Conservation (phyloP, 2,797 vertebrate genomes). For the Oreortyx pictus region DNA sequence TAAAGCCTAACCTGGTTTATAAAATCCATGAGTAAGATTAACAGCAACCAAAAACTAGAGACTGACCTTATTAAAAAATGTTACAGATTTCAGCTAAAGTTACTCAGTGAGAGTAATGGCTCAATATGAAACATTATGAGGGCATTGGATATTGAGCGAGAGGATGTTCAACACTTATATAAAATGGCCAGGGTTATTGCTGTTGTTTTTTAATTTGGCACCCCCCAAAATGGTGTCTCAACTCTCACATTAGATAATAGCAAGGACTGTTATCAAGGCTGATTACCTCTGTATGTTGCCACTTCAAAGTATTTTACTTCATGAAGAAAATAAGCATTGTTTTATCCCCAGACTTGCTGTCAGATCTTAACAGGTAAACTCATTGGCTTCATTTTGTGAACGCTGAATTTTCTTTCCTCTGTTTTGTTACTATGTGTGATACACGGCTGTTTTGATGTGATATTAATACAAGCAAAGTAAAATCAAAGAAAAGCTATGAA, state of each 20-base stretch:
- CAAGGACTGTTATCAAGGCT: neutral
- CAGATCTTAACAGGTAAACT: neutral
- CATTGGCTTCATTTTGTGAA: neutral
- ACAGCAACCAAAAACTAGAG: neutral
- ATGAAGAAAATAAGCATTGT: neutral
- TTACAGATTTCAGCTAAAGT: neutral
- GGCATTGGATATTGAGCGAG: neutral
- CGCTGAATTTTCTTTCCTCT: neutral
- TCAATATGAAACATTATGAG: neutral
- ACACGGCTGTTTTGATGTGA: neutral
- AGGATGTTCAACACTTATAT: neutral
- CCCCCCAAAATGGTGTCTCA: neutral
- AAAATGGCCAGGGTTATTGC: neutral
- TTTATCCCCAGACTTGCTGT: neutral
- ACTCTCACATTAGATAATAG: neutral
- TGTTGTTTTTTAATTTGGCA: neutral
- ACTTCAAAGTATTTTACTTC: neutral
- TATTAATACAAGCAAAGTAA: neutral
- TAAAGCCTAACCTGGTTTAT: neutral
- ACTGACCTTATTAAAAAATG: neutral
- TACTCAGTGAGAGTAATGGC: neutral
- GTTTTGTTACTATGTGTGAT: neutral
- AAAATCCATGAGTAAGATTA: neutral
- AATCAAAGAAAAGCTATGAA: neutral
- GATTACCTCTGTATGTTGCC: neutral